Evolutionary conservation across 1,140 invertebrate species (phyloP), one percentile per base, ranked within the genome.

Genomic region (Eriosoma lanigerum): DNA sequence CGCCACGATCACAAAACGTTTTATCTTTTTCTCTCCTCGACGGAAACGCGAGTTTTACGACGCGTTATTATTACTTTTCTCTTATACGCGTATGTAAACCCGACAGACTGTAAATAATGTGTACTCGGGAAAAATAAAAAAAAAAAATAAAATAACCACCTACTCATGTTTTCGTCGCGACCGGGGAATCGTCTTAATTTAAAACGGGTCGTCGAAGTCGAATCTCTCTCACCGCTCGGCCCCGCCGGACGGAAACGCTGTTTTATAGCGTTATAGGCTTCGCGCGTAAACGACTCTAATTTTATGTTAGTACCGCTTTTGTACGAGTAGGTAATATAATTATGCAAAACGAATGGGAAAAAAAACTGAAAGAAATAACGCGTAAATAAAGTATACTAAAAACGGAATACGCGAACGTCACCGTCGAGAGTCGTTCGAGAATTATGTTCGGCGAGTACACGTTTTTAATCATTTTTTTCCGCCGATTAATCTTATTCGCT

Each of bases 71-170:
- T 58, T 58, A 56, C 44, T 44, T 60, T 24, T 46, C 15, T 24
- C 32, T 21, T 0, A 3, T 24, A 60, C 54, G 32, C n/a, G n/a
- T 21, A 44, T 60, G 56, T 46, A 1, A 60, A 76, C 29, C 44
- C 56, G 38, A 21, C 19, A 75, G 72, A 75, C 52, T 58, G 73
- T 76, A 56, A 76, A 58, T 76, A 76, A 76, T 44, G 48, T 12
- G 73, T n/a, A 46, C 32, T 73, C 24, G 19, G 26, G 17, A n/a
- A n/a, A n/a, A n/a, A n/a, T n/a, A n/a, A n/a, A n/a, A n/a, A n/a
- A n/a, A n/a, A n/a, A n/a, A n/a, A n/a, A n/a, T n/a, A n/a, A n/a
- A n/a, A n/a, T n/a, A n/a, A n/a, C n/a, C n/a, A n/a, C n/a, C n/a
- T n/a, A n/a, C n/a, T n/a, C n/a, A n/a, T n/a, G 32, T 38, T 38